Evolutionary conservation across 2,113 vertebrate species (phyloP).

Genomic region (Castor canadensis): DNA sequence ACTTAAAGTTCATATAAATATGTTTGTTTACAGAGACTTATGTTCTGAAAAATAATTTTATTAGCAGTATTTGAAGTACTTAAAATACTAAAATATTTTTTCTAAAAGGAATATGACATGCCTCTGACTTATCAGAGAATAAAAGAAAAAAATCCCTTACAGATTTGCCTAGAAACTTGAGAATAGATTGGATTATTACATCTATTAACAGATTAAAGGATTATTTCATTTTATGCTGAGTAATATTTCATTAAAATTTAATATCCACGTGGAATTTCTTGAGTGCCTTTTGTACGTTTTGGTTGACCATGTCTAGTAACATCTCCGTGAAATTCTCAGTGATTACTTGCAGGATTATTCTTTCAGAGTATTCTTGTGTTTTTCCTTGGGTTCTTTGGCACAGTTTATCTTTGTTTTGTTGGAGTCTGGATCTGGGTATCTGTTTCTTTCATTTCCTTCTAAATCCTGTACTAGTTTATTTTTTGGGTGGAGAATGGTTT

Average conservation of each 20-base stretch:
- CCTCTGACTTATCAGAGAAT: not conserved
- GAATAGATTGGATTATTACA: not conserved
- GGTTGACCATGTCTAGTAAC: too few relatives aligned
- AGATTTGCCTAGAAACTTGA: not conserved
- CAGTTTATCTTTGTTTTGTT: too few relatives aligned
- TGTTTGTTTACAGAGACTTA: not conserved
- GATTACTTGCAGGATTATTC: too few relatives aligned
- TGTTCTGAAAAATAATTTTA: not conserved
- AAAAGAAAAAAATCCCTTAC: not conserved
- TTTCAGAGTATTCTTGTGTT: too few relatives aligned
- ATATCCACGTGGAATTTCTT: too few relatives aligned
- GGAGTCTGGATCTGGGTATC: too few relatives aligned
- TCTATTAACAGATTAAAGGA: not conserved
- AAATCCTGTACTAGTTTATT: too few relatives aligned
- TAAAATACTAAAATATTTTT: not conserved
- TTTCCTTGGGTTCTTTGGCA: too few relatives aligned
- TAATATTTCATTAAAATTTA: not conserved
- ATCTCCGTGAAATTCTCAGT: too few relatives aligned
- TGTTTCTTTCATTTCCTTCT: too few relatives aligned
- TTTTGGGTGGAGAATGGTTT: too few relatives aligned
- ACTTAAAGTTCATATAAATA: not conserved
- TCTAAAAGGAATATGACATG: not conserved
- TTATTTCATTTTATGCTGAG: not conserved
- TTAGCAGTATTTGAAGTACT: not conserved
- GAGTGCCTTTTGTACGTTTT: too few relatives aligned